phyloP scores from a whole-genome alignment of 2,888 invertebrate species.

The Eucera pruinosa region DNA sequence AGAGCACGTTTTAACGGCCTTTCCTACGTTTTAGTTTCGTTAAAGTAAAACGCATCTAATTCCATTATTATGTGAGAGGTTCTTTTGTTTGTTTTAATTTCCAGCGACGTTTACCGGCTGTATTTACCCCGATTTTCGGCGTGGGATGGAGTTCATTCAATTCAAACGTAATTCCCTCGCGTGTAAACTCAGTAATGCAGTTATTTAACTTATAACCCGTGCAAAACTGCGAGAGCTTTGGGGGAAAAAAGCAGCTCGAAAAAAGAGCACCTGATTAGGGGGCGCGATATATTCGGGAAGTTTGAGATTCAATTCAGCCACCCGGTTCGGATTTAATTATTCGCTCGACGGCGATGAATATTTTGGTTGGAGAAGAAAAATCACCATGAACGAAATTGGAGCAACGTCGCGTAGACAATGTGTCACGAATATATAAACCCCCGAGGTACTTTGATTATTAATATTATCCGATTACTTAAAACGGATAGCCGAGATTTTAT shows the following conservation, averaged over 20 bases:
- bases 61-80: conserved; percentile 9
- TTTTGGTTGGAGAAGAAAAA: background rate
- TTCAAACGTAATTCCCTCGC: conserved; percentile 12
- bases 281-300: conserved; percentile 30
- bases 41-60: conserved; percentile 9
- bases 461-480: no score
- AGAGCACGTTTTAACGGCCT: conserved; percentile 30
- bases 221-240: background rate
- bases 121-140: conserved; percentile 10
- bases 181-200: conserved; percentile 17
- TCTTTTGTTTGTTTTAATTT: conserved; percentile 20
- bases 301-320: conserved; percentile 27
- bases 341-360: no score
- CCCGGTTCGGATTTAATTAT: conserved; percentile 29
- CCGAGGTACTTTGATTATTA: no score
- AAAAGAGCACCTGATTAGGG: conserved; percentile 24
- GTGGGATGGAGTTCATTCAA: conserved; percentile 23
- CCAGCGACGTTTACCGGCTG: background rate
- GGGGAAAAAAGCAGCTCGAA: background rate
- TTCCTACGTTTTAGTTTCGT: conserved; percentile 19
- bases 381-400: conserved; percentile 16
- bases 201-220: conserved; percentile 18
- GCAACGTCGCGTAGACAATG: background rate
- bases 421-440: no score
- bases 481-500: no score